Conservation (phyloP, 2,113 vertebrate genomes). For the Chionodraco myersi region DNA sequence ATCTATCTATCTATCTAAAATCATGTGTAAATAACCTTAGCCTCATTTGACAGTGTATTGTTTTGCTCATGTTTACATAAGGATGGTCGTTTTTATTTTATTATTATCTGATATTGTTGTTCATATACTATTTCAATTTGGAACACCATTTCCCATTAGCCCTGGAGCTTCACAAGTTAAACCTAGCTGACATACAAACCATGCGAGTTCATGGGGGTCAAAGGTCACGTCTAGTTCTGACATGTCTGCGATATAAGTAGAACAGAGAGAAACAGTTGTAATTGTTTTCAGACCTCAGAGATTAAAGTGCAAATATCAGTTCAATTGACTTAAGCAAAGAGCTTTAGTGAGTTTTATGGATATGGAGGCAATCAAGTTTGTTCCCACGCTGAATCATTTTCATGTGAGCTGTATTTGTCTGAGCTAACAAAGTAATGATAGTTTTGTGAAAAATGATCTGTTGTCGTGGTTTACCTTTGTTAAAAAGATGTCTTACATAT, state of each 20-base stretch:
- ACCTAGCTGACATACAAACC: neutral
- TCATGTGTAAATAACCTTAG: too few species aligned
- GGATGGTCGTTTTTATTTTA: too few species aligned
- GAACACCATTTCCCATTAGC: neutral
- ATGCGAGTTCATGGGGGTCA: neutral
- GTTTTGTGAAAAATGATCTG: too few species aligned
- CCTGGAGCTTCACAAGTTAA: neutral
- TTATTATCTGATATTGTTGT: too few species aligned
- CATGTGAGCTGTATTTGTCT: too few species aligned
- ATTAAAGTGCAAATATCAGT: neutral
- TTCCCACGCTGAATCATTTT: neutral
- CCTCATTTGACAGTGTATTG: too few species aligned
- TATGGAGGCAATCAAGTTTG: neutral
- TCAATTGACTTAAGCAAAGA: neutral
- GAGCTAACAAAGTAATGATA: neutral
- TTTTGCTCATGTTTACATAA: too few species aligned
- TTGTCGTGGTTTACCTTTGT: neutral
- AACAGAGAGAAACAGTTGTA: neutral
- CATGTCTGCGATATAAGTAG: neutral
- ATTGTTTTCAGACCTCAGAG: neutral
- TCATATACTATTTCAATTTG: too few species aligned
- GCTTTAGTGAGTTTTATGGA: neutral
- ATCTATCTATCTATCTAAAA: too few species aligned
- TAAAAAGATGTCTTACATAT: neutral
- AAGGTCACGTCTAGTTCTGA: neutral